Percentiles rank a stretch among this genome's conserved stretches.
Conservation (phyloP, 2,888 invertebrate species). For the Acrobasis repandana region DNA sequence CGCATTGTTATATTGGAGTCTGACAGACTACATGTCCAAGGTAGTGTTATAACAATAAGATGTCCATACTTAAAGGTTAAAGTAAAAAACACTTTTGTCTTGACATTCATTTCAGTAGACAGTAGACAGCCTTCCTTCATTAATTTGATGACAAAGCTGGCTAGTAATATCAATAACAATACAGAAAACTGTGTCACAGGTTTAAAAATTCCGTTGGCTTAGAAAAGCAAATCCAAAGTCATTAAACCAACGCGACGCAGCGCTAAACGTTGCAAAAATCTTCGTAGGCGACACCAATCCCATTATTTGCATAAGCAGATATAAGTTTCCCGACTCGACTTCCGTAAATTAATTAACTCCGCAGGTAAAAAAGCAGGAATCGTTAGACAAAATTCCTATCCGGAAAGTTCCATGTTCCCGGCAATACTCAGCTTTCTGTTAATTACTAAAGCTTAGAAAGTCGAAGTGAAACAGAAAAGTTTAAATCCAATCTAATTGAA, state of each 20-base stretch:
- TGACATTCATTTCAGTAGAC: too few relatives aligned
- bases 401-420: conserved; percentile 61
- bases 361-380: conserved; percentile 64
- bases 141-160: too few relatives aligned
- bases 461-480: conserved; percentile 43
- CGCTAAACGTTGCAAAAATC: conserved; percentile 35
- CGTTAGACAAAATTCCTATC: conserved; percentile 56
- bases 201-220: neutral
- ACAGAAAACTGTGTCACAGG: neutral
- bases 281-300: conserved; percentile 41
- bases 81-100: too few relatives aligned
- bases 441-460: conserved; percentile 56
- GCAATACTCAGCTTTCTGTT: conserved; percentile 64
- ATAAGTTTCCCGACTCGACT: conserved; percentile 60
- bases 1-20: too few relatives aligned
- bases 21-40: too few relatives aligned
- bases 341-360: conserved; percentile 73
- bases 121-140: too few relatives aligned
- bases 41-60: too few relatives aligned
- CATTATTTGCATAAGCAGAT: conserved; percentile 69
- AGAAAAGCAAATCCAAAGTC: conserved; percentile 31
- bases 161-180: too few relatives aligned
- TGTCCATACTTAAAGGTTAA: too few relatives aligned
- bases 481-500: conserved; percentile 45
- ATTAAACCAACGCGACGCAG: conserved; percentile 17